phyloP scores from a whole-genome alignment of 37 sponge, comb jelly and placozoan species.

The Beroe ovata region DNA sequence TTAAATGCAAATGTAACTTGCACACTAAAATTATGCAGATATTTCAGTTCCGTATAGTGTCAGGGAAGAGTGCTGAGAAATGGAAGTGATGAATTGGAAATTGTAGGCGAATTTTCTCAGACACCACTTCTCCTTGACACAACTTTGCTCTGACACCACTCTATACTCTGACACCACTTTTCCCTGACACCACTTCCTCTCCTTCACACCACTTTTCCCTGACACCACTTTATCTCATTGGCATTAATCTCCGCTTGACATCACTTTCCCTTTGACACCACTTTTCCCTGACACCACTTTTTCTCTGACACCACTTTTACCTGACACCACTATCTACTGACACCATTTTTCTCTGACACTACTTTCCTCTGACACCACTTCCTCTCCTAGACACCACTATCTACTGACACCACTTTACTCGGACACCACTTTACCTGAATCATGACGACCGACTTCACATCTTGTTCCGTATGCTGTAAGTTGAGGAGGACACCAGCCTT shows the following conservation, averaged over 20 bases:
- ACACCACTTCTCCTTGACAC: too few species aligned
- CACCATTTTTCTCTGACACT: background rate
- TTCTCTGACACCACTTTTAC: background rate
- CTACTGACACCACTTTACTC: background rate
- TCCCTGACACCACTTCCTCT: background rate
- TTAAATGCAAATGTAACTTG: too few species aligned
- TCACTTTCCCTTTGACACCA: too few species aligned
- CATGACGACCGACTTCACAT: background rate
- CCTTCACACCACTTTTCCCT: too few species aligned
- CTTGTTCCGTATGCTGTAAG: conserved; percentile 1
- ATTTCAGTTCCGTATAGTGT: too few species aligned
- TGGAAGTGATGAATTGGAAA: too few species aligned
- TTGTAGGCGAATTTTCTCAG: too few species aligned
- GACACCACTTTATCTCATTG: background rate
- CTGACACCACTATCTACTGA: background rate
- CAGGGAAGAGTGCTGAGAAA: too few species aligned
- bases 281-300: too few species aligned
- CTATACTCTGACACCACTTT: background rate
- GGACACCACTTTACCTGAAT: conserved; percentile 8
- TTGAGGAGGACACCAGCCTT: conserved; percentile 8
- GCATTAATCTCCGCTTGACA: too few species aligned
- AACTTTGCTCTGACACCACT: background rate
- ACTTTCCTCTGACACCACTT: background rate
- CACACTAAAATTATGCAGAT: too few species aligned
- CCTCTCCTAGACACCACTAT: background rate